Evolutionary conservation across 2,888 invertebrate species (phyloP).

Genomic region (Drosophila trichaetosa): DNA sequence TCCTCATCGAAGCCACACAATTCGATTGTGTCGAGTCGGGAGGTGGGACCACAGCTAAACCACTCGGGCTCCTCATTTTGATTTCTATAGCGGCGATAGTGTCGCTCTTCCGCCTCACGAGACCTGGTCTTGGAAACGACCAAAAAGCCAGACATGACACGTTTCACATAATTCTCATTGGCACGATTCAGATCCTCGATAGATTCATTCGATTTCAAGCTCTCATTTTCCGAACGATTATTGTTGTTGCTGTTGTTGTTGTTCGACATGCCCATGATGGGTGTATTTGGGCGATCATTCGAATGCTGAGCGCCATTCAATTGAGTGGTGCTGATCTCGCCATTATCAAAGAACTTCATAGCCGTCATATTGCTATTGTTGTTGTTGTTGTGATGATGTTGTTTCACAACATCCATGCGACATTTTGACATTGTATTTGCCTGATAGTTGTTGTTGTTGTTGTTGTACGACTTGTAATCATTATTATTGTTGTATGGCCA

Average conservation of each 20-base stretch:
- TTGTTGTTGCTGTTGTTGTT: constrained; percentile 23
- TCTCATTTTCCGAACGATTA: constrained; percentile 60
- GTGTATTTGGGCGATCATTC: constrained; percentile 63
- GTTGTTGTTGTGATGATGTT: constrained; percentile 20
- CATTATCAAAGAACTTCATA: constrained; percentile 71
- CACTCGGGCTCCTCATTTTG: constrained; percentile 83
- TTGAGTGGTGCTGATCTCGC: constrained; percentile 48
- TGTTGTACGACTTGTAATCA: constrained; percentile 44
- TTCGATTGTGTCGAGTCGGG: constrained; percentile 83
- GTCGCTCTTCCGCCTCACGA: constrained; percentile 77
- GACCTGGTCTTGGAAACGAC: constrained; percentile 81
- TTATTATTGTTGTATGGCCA: constrained; percentile 63
- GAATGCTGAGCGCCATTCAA: constrained; percentile 20
- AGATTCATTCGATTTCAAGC: constrained; percentile 64
- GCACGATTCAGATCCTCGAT: constrained; percentile 64
- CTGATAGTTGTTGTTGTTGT: constrained; percentile 47
- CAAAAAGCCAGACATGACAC: constrained; percentile 80
- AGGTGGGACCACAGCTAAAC: constrained; percentile 84
- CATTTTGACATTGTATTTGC: constrained; percentile 30
- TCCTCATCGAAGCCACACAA: constrained; percentile 83
- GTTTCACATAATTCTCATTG: constrained; percentile 83
- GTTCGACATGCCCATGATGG: constrained; percentile 62
- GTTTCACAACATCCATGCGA: constrained; percentile 45
- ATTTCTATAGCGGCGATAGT: constrained; percentile 76
- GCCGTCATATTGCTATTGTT: constrained; percentile 47